Evolutionary conservation across 1,140 invertebrate genomes (phyloP).

Genomic region (Potamilus streckersoni): DNA sequence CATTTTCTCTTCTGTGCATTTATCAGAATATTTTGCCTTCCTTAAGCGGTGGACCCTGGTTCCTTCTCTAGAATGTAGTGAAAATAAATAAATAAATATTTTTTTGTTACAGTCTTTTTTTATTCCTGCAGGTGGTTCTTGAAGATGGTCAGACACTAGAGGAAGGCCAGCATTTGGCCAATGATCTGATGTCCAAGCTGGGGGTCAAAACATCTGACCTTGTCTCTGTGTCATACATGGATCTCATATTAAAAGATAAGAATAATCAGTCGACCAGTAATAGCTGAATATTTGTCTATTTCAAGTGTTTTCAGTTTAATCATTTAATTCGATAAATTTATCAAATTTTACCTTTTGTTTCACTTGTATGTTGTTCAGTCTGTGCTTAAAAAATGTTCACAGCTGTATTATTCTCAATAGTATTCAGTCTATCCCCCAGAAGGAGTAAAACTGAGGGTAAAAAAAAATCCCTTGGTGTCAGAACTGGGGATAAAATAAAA

Average conservation of each 20-base stretch:
- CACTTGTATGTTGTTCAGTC: no score
- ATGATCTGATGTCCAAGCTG: conserved; percentile 78
- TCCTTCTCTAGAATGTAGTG: background rate
- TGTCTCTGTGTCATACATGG: conserved; percentile 82
- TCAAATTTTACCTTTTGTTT: no score
- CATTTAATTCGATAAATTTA: no score
- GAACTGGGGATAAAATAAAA: no score
- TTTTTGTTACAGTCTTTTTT: conserved; percentile 4
- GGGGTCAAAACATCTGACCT: conserved; percentile 77
- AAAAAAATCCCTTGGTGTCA: no score
- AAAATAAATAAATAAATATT: background rate
- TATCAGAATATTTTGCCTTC: background rate
- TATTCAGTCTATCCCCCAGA: no score
- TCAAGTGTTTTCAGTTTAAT: no score
- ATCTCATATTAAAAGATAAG: conserved; percentile 67
- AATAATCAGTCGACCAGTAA: background rate
- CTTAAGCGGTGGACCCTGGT: background rate
- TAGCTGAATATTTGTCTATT: no score
- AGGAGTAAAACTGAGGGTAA: no score
- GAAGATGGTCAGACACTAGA: conserved; percentile 76
- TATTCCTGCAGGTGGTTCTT: conserved; percentile 73
- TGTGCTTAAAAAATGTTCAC: no score
- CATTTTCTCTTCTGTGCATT: background rate
- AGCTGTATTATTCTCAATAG: no score
- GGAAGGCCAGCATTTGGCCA: conserved; percentile 79